These are phyloP conservation scores for Peromyscus eremicus DNA, from an alignment of 2,797 vertebrate genomes.

Conservation along the genomic window DNA sequence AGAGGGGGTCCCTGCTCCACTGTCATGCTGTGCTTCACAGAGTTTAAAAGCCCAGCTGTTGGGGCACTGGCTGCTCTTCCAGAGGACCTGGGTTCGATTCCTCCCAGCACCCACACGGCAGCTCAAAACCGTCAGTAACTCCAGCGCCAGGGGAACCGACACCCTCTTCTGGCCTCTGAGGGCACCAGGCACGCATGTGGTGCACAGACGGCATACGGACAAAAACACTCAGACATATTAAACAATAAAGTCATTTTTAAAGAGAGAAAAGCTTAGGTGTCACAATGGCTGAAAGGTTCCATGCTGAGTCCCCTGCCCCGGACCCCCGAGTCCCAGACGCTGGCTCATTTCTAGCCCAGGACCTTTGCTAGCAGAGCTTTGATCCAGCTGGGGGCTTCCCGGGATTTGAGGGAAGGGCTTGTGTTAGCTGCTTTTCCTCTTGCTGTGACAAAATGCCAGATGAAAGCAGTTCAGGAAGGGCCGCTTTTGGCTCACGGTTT, in stretches of 20 bases:
- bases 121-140: neutral
- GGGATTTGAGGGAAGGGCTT: neutral
- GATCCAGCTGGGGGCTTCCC: neutral
- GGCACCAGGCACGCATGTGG: neutral
- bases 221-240: neutral
- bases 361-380: neutral
- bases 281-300: neutral
- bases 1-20: neutral
- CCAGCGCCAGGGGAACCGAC: neutral
- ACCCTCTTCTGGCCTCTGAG: neutral
- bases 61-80: neutral
- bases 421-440: neutral
- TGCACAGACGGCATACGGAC: neutral
- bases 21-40: neutral
- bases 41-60: neutral
- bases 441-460: neutral
- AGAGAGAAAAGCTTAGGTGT: neutral
- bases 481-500: neutral
- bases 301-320: neutral
- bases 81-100: neutral
- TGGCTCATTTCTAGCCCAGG: too few relatives aligned
- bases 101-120: neutral
- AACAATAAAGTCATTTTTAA: neutral
- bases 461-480: neutral
- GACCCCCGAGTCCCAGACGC: neutral